Evolutionary conservation across 2,888 invertebrate genomes (phyloP), one percentile per base, ranked within the genome.

Genomic region (Philopedon plagiatum): DNA sequence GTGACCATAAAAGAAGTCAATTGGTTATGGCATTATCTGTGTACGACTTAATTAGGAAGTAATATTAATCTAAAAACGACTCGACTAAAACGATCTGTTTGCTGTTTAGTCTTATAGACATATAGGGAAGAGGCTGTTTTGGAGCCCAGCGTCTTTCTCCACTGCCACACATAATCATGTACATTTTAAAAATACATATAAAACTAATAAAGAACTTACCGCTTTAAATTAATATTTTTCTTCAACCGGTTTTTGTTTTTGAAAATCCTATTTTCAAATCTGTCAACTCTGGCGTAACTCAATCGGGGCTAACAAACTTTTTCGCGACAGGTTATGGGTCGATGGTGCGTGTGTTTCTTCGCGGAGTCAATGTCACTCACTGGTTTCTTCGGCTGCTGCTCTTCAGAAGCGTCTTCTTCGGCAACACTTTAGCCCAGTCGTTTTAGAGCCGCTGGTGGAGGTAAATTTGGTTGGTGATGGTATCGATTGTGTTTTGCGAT

Each of bases 311-410:
- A 73, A 72, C 63, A 67, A 72, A 72, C 67, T 72, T 67, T 73
- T 73, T 73, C 73, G 73, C 73, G 68, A 71, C 49, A 62, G 61
- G 57, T 37, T 57, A 34, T 54, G 26, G 54, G 71, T 65, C 49
- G 63, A 41, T 44, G 26, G 44, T 62, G 65, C 76, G 71, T 75
- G 73, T 77, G 71, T 75, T 76, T 78, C 78, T 78, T 78, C 78
- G 78, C 80, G 81, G 79, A 83, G 83, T 84, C 84, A 84, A 83
- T 83, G 84, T 83, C 83, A 83, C 82, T 81, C 69, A 75, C 75
- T 75, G 72, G 65, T 57, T 60, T 65, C 72, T 69, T 69, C 66
- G 32, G 67, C 64, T 64, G 74, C 69, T 57, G 71, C 66, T 70
- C 71, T 71, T 71, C 74, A 63, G 71, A 49, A 68, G 74, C 62